Conservation (phyloP, 2,888 invertebrate genomes). For the Drosophila meridiana region DNA sequence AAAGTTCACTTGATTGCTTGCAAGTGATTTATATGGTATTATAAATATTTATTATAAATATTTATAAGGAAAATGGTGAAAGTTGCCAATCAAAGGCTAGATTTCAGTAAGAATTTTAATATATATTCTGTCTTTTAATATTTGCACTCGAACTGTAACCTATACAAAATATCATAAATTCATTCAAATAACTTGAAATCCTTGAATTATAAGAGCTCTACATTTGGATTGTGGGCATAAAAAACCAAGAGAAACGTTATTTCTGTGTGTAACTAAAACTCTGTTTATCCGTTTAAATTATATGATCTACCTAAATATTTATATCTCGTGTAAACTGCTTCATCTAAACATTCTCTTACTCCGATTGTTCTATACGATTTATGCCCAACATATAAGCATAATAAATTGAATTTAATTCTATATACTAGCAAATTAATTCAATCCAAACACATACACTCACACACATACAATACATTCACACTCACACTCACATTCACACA, state of each 20-base stretch:
- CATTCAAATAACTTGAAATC: background rate
- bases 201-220: background rate
- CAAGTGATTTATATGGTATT: no score
- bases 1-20: background rate
- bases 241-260: no score
- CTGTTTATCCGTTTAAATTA: background rate
- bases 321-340: background rate
- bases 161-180: background rate
- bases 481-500: background rate
- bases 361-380: background rate
- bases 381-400: background rate
- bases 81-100: no score
- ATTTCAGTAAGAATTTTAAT: no score
- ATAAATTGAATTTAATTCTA: slow-evolving; percentile 10
- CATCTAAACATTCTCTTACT: background rate
- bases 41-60: no score
- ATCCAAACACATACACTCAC: background rate
- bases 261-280: background rate
- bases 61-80: no score
- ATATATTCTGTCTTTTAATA: no score
- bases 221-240: no score
- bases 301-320: background rate
- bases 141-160: no score
- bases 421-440: slow-evolving; percentile 21
- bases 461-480: background rate